phyloP scores from a whole-genome alignment of 2,888 invertebrate genomes.

The Brachyptera putata region DNA sequence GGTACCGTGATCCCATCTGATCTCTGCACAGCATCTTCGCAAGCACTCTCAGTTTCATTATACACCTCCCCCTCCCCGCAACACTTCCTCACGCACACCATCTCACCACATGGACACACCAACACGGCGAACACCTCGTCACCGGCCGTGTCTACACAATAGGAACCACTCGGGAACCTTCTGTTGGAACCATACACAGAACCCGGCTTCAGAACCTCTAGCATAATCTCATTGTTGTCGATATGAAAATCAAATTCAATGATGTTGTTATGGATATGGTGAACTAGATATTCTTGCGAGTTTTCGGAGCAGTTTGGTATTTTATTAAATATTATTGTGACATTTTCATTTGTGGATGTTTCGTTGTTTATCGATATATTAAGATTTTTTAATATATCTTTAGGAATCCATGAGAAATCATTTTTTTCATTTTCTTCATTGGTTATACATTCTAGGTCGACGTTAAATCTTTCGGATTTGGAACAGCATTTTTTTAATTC shows the following conservation, averaged over 20 bases:
- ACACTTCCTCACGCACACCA: slow-evolving; percentile 3
- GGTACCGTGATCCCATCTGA: not conserved
- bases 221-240: not conserved
- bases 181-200: not conserved
- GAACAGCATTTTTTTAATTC: too few relatives aligned
- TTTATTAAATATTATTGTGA: too few relatives aligned
- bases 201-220: not conserved
- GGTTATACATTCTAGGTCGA: too few relatives aligned
- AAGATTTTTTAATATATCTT: too few relatives aligned
- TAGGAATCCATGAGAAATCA: too few relatives aligned
- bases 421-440: too few relatives aligned
- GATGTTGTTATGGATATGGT: too few relatives aligned
- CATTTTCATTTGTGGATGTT: too few relatives aligned
- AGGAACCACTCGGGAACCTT: not conserved
- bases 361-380: too few relatives aligned
- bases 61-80: not conserved
- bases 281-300: too few relatives aligned
- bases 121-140: not conserved
- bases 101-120: not conserved
- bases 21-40: not conserved
- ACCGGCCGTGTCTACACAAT: not conserved
- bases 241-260: slow-evolving; percentile 3
- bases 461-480: too few relatives aligned
- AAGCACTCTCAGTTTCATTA: not conserved
- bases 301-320: too few relatives aligned